Base-by-base conservation (phyloP, 2,113 vertebrate species). In the Crypturellus undulatus region DNA sequence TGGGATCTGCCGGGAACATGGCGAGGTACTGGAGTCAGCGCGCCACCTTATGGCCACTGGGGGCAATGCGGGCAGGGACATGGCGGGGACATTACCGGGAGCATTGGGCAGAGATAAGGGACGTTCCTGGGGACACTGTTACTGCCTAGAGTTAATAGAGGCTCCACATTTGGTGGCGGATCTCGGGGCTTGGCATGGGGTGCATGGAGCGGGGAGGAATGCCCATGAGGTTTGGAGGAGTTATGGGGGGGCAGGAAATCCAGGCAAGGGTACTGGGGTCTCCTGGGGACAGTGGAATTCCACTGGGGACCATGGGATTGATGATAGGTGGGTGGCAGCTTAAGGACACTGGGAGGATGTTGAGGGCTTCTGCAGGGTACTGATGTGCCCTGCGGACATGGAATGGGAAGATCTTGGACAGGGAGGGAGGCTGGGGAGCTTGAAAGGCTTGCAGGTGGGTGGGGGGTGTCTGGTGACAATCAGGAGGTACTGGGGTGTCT, bases 171-270 rank as follows among this genome's bases (percentile, higher is more conserved):
- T 3, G 1, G 3, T 10, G 24, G 62, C 26, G 6, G 6, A 9
- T 64, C 38, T 8, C 28, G 34, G 28, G 1, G 0, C 4, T 1
- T 56, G 30, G 11, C 3, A 3, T 30, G 51, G n/a, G 19, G 15
- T 22, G 12, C 68, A 38, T 7, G 3, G 21, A 9, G 52, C 25
- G 8, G 22, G 25, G 6, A 34, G 62, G 16, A 25, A 67, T 58
- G 2, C 3, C 25, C 13, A 25, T 36, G 69, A 25, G 0, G 0
- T 3, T 43, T 34, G 52, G 28, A 54, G 56, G 59, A 10, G 1
- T 22, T 22, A 15, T 32, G 12, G 26, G 3, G 6, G 20, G 4
- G 2, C 12, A 9, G 65, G 14, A 30, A 26, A 43, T 13, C 16
- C 6, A 42, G n/a, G 1, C 6, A 38, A 21, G 8, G 6, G 8